Evolutionary conservation across 2,113 vertebrate species (phyloP), one percentile per base, ranked within the genome.

Genomic region (Monopterus albus): DNA sequence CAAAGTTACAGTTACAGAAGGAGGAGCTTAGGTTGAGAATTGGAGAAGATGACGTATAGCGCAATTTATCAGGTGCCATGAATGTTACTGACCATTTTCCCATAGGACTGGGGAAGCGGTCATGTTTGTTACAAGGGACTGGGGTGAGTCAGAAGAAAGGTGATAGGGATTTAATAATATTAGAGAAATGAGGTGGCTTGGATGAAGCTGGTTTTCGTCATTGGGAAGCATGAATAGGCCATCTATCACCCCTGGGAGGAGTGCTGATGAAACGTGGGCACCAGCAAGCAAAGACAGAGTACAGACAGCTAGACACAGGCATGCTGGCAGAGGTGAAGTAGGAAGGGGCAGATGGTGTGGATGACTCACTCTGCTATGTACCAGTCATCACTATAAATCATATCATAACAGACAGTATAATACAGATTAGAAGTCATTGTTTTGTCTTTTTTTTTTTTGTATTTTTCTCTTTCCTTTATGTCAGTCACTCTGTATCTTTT

Each of bases 291-390:
- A 58, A 60, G 57, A 75, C 45, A 77, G 71, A 71, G 31, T 78
- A 71, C 68, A 86, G 86, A 76, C 73, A 80, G 77, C 80, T 69
- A 87, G 86, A 78, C 71, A 79, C 81, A 78, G 61, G 64, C 80
- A 62, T 84, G 79, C 88, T 91, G 87, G 89, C 87, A 88, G 82
- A 88, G 87, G 86, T 90, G 87, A 89, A 81, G 81, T 61, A 82
- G 72, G 64, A 78, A 84, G 85, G 85, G 89, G 88, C 90, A 92
- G 91, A 92, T 92, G 91, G 87, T 84, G 72, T 71, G 71, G 78
- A 82, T 92, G 90, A 93, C 86, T 93, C 92, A 92, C 73, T 73
- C 78, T 50, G 75, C 71, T 77, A 72, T 85, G 75, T 85, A 77
- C 85, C 87, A 90, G 90, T 86, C 84, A 86, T 71, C 75, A 60